Percentiles rank a stretch among this genome's conserved stretches.
phyloP scores from a whole-genome alignment of 2,797 vertebrate species.

The Champsocephalus esox region DNA sequence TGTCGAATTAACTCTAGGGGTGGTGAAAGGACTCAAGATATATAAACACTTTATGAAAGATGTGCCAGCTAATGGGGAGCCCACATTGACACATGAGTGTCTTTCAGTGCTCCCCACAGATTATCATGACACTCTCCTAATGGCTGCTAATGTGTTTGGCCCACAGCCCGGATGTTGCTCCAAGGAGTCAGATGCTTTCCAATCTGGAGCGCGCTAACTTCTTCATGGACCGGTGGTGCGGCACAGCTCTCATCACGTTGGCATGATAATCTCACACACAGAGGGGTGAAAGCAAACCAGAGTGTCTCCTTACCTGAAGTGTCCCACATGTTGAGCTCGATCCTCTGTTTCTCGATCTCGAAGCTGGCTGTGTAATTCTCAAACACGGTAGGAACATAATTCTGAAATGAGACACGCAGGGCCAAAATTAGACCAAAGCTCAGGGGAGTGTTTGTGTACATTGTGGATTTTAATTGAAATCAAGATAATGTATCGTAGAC shows the following conservation, averaged over 20 bases:
- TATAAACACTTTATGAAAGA: neutral
- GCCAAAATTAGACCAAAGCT: slow-evolving; percentile 40
- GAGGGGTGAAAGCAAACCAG: neutral
- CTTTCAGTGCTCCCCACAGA: neutral
- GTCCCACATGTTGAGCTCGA: slow-evolving; percentile 99
- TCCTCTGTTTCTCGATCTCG: slow-evolving; percentile 96
- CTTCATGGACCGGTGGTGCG: neutral
- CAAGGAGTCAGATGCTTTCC: slow-evolving; percentile 15
- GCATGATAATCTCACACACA: slow-evolving; percentile 20
- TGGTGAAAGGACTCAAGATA: slow-evolving; percentile 18
- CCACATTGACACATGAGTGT: neutral
- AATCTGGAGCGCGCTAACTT: slow-evolving; percentile 14
- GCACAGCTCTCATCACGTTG: slow-evolving; percentile 10
- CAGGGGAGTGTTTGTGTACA: neutral
- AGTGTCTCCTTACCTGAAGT: slow-evolving; percentile 89
- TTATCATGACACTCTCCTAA: slow-evolving; percentile 6
- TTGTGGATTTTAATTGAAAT: slow-evolving; percentile 2
- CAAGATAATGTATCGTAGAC: neutral
- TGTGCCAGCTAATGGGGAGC: neutral
- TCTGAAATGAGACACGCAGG: slow-evolving; percentile 79
- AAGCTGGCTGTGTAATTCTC: slow-evolving; percentile 98
- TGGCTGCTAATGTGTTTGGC: slow-evolving; percentile 36
- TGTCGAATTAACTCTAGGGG: slow-evolving; percentile 14
- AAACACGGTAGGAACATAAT: slow-evolving; percentile 94
- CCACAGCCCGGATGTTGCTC: slow-evolving; percentile 26